A percentile compares a stretch with the other conserved stretches of the same genome.
phyloP scores from a whole-genome alignment of 2,797 vertebrate genomes.

The Adrianichthys oophorus region DNA sequence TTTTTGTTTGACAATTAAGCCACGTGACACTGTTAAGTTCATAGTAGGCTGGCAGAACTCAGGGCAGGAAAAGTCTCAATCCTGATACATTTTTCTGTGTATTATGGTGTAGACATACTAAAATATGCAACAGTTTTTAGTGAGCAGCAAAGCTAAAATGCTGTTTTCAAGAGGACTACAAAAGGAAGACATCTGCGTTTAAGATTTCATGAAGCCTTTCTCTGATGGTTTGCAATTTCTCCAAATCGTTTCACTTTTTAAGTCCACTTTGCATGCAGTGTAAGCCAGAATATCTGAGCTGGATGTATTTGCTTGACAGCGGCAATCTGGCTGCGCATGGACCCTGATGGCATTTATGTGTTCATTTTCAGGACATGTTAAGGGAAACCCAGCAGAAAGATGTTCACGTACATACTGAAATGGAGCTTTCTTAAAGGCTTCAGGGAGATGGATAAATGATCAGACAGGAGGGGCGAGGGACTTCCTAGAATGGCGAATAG shows the following conservation, averaged over 20 bases:
- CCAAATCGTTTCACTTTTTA: conserved; percentile 68
- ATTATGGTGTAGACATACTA: conserved; percentile 20
- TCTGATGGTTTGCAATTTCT: conserved; percentile 57
- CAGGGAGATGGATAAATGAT: conserved; percentile 45
- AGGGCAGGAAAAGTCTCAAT: conserved; percentile 16
- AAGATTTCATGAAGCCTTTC: conserved; percentile 73
- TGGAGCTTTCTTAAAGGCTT: conserved; percentile 49
- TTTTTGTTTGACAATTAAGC: no score
- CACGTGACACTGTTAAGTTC: no score
- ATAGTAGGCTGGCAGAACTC: no score
- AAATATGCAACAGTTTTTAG: conserved; percentile 42
- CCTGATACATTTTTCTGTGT: conserved; percentile 9
- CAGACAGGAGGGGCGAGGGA: conserved; percentile 27
- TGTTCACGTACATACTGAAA: conserved; percentile 58
- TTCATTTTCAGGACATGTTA: conserved; percentile 75
- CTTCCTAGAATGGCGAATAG: conserved; percentile 8
- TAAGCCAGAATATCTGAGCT: conserved; percentile 52
- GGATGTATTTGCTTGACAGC: conserved; percentile 60
- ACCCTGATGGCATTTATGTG: conserved; percentile 78
- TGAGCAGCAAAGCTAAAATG: conserved; percentile 38
- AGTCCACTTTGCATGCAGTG: conserved; percentile 45
- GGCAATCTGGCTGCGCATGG: conserved; percentile 59
- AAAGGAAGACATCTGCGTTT: conserved; percentile 42
- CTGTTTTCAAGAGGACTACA: conserved; percentile 38
- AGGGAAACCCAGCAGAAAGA: conserved; percentile 66